phyloP scores from a whole-genome alignment of 2,113 vertebrate species.

The Chauna torquata region DNA sequence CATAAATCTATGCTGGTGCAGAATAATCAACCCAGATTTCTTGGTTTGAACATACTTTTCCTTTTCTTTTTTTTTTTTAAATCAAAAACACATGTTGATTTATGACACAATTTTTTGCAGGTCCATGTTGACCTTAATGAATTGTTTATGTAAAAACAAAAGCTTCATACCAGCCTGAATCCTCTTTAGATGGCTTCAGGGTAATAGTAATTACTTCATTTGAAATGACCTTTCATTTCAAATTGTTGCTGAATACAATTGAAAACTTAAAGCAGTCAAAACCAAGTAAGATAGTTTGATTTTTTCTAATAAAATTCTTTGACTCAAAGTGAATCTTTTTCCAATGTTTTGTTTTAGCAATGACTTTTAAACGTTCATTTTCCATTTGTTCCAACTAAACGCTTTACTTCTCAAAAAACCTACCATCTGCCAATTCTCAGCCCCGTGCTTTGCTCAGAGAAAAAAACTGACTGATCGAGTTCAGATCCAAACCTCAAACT shows the following conservation, averaged over 20 bases:
- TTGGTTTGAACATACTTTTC: neutral
- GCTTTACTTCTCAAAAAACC: neutral
- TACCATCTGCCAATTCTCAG: neutral
- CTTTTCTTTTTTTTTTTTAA: neutral
- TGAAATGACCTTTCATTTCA: slow-evolving; percentile 34
- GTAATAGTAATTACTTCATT: slow-evolving; percentile 25
- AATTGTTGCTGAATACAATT: neutral
- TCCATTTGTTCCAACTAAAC: neutral
- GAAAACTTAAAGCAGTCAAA: neutral
- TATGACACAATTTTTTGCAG: slow-evolving; percentile 24
- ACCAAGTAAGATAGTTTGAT: neutral
- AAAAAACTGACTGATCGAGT: neutral
- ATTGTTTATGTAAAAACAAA: slow-evolving; percentile 68
- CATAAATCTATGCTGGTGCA: slow-evolving; percentile 39
- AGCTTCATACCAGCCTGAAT: slow-evolving; percentile 40
- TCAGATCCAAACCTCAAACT: neutral
- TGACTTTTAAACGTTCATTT: neutral
- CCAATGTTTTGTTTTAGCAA: neutral
- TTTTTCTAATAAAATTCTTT: neutral
- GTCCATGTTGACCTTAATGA: slow-evolving; percentile 57
- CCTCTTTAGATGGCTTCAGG: slow-evolving; percentile 13
- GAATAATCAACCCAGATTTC: slow-evolving; percentile 33
- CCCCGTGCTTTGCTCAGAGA: neutral
- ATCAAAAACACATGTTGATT: slow-evolving; percentile 42
- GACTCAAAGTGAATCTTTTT: slow-evolving; percentile 4